Base-by-base conservation (phyloP, 2,797 vertebrate species). In the Pseudochaenichthys georgianus region DNA sequence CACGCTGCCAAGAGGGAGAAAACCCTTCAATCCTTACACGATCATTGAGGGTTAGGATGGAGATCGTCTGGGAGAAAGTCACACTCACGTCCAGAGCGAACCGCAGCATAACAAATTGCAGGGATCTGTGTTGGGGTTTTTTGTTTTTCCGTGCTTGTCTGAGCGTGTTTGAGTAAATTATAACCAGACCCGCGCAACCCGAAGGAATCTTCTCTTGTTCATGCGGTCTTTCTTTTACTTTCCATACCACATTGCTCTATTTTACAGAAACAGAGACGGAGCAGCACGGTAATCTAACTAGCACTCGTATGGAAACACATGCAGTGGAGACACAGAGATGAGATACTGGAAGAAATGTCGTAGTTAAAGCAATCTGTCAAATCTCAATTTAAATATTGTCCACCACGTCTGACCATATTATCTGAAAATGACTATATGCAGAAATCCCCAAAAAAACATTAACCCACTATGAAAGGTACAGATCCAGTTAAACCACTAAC, bases 31-130 rank as follows among this genome's bases (percentile, higher is more conserved):
- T 73, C 66, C 47, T 65, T 62, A 28, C 52, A 47, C 31, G 55
- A 68, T 72, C 60, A 81, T 54, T 77, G 57, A 70, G 67, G 64
- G 23, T 28, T 4, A 28, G 73, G 47, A 74, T 21, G 46, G 64
- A 9, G 31, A 82, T 16, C 65, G 71, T 83, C 74, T 54, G 74
- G 69, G 72, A 64, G 81, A 84, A 81, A 83, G 71, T 82, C 80
- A 88, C 73, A 60, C 45, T 4, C 53, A 62, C 82, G 75, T 81
- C 48, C 75, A 77, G 76, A 75, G 45, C 54, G 1, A 73, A 89
- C 86, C 82, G 42, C 89, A 80, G 82, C 16, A 48, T 57, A 83
- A 83, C 80, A 78, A 84, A 84, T 15, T 84, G 43, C 80, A 86
- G 73, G 58, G 45, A 38, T 74, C 10, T 58, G 48, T 3, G 55